Evolutionary conservation across 1,140 invertebrate genomes (phyloP), one percentile per base, ranked within the genome.

Genomic region (Sinella curviseta): DNA sequence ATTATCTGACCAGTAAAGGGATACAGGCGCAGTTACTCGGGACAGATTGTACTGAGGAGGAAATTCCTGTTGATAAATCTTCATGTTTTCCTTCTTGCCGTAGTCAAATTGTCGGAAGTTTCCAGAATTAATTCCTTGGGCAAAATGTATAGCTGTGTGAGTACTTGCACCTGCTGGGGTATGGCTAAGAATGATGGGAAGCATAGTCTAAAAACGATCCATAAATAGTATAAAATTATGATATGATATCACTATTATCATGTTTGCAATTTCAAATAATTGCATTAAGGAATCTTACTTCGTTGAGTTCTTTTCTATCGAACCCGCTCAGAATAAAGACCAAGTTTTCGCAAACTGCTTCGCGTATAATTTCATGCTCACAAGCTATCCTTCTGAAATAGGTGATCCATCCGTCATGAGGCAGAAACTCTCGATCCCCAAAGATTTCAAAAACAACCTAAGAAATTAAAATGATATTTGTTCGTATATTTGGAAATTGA

Each of bases 1-100:
- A 78, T 93, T 92, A 31, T 89, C 88, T 1, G 90, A 90, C 83
- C 91, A 93, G 84, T 91, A 91, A 26, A 93, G 85, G 55, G 89
- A 90, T 0, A 92, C 87, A n/a, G 88, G 88, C 0, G 87, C 84
- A 17, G 83, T 82, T 16, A 88, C 84, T 24, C 85, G 84, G 33
- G 77, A 77, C 0, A 86, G 67, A 77, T 85, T 77, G 80, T 88
- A 88, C 20, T 82, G 55, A 48, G 88, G 88, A 36, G 88, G 87
- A 30, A 81, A 85, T 0, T 85, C 80, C 84, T 87, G 80, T 65
- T 81, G 78, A 70, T 84, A 84, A 70, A 67, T 65, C 28, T 80
- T 78, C 28, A 74, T 70, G 76, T 84, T 84, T 28, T 57, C 67
- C 4, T 30, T 54, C 28, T 57, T 26, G 34, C 80, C 80, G 39